These are phyloP conservation scores for Apamea epomidion DNA, from an alignment of 2,888 invertebrate species.

Conservation along the genomic window DNA sequence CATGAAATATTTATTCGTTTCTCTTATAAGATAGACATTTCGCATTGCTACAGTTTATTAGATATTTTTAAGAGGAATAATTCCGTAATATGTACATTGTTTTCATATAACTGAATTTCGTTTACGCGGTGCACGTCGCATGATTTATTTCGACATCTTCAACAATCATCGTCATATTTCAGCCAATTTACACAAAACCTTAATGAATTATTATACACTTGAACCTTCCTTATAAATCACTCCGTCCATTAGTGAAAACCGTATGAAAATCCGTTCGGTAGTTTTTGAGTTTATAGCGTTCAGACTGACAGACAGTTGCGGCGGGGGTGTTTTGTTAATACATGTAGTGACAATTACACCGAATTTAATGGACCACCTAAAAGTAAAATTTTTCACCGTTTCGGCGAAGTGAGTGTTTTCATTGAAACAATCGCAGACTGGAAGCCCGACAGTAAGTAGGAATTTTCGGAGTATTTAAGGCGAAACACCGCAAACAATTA, in stretches of 20 bases:
- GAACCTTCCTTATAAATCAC: neutral
- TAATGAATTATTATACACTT: no score
- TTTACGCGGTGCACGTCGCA: neutral
- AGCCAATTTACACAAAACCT: no score
- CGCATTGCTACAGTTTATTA: neutral
- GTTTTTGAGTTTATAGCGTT: neutral
- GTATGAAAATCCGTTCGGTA: neutral
- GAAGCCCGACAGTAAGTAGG: constrained; percentile 10
- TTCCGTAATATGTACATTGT: neutral
- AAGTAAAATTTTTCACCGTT: neutral
- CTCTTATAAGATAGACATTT: neutral
- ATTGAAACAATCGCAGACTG: constrained; percentile 8
- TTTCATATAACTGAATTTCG: neutral
- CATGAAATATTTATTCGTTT: neutral
- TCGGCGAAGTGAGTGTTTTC: constrained; percentile 1
- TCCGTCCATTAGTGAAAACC: neutral
- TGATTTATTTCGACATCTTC: neutral
- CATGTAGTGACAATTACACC: no score
- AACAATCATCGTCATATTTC: neutral
- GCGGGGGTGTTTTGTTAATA: neutral
- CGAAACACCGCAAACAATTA: constrained; percentile 63
- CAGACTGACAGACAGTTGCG: neutral
- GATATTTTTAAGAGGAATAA: neutral
- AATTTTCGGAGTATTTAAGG: constrained; percentile 45
- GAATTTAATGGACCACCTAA: no score